Conservation (phyloP, 2,888 invertebrate genomes). For the Hydrotaea cyrtoneurina region DNA sequence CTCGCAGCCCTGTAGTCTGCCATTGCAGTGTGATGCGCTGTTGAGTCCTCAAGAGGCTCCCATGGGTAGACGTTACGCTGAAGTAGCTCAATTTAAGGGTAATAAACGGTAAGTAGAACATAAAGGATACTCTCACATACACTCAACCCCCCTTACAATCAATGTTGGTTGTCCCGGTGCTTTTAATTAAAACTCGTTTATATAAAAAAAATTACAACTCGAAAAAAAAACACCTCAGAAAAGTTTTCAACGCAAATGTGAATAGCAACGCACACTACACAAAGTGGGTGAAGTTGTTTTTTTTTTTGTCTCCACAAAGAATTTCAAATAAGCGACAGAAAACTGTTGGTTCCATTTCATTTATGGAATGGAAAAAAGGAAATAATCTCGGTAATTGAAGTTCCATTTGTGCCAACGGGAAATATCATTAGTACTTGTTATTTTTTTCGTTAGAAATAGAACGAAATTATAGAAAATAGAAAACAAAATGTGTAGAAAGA, state of each 20-base stretch:
- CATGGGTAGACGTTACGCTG: conserved; percentile 80
- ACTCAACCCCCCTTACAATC: not conserved
- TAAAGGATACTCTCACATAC: not conserved
- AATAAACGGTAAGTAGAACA: conserved; percentile 73
- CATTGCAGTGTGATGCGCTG: conserved; percentile 74
- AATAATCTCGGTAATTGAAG: not conserved
- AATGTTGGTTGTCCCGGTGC: not conserved
- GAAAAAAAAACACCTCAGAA: too few relatives aligned
- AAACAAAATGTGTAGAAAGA: not conserved
- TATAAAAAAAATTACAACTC: not conserved
- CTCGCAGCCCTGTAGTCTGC: conserved; percentile 57
- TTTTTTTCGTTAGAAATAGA: not conserved
- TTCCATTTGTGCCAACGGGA: not conserved
- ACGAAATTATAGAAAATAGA: not conserved
- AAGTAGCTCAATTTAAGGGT: conserved; percentile 80
- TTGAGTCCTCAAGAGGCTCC: conserved; percentile 81
- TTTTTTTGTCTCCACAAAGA: not conserved
- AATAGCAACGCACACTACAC: not conserved
- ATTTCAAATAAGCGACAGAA: not conserved
- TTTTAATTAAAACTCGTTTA: conserved; percentile 10
- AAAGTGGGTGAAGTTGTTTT: not conserved
- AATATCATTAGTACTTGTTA: not conserved
- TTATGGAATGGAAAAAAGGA: not conserved
- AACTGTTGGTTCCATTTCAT: too few relatives aligned
- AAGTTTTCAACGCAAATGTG: too few relatives aligned